These are phyloP conservation scores for Zaprionus africanus DNA, from an alignment of 1,140 invertebrate genomes.

Conservation along the genomic window DNA sequence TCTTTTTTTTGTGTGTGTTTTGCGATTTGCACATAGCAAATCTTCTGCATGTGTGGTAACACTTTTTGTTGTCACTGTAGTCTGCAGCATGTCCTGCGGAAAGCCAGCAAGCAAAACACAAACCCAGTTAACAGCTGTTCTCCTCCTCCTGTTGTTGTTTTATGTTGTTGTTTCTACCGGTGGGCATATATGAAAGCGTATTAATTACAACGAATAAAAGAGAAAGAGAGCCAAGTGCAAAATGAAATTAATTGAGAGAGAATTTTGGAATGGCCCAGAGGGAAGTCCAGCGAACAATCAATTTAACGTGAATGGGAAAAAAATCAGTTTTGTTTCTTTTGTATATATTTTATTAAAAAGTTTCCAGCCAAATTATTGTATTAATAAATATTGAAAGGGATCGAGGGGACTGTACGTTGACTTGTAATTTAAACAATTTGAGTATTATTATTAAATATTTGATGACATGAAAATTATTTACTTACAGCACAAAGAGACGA, in stretches of 20 bases:
- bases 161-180: neutral
- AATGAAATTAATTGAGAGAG: slow-evolving; percentile 18
- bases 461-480: slow-evolving; percentile 4
- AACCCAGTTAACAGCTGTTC: slow-evolving; percentile 21
- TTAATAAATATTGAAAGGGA: neutral
- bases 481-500: slow-evolving; percentile 3
- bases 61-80: slow-evolving; percentile 22
- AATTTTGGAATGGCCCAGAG: neutral
- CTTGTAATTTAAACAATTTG: neutral
- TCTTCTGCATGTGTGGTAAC: slow-evolving; percentile 28
- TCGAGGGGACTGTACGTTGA: neutral
- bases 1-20: neutral
- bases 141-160: neutral
- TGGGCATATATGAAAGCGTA: slow-evolving; percentile 15
- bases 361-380: neutral
- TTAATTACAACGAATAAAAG: slow-evolving; percentile 21
- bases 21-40: slow-evolving; percentile 16
- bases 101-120: slow-evolving; percentile 30
- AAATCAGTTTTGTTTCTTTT: neutral
- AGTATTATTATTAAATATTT: neutral
- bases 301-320: neutral
- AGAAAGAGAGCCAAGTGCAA: neutral
- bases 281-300: neutral
- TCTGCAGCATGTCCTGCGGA: neutral
- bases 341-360: slow-evolving; percentile 5